Percentiles rank a stretch among this genome's conserved stretches.
Evolutionary conservation across 2,797 vertebrate genomes (phyloP).

Genomic region (Karalla daura): DNA sequence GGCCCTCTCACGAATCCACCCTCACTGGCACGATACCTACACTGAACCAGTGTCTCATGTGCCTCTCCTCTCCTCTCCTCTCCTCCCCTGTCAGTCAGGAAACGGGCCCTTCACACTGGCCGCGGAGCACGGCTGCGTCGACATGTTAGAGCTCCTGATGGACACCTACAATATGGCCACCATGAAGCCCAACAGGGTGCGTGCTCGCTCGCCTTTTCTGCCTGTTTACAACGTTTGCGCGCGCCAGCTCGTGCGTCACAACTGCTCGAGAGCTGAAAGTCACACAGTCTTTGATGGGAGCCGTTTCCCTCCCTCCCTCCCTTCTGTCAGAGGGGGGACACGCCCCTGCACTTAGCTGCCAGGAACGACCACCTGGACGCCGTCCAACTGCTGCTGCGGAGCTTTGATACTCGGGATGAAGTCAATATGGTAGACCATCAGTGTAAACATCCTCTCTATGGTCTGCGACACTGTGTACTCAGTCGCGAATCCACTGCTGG

Average conservation of each 20-base stretch:
- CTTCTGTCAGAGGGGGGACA: slow-evolving; percentile 81
- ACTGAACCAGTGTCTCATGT: too few relatives aligned
- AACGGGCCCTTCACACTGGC: slow-evolving; percentile 88
- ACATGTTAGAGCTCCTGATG: slow-evolving; percentile 86
- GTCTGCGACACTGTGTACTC: slow-evolving; percentile 46
- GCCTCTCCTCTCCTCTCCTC: background rate
- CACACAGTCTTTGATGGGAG: slow-evolving; percentile 63
- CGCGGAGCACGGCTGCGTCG: slow-evolving; percentile 86
- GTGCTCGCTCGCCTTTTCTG: slow-evolving; percentile 8
- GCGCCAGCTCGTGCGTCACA: slow-evolving; percentile 40
- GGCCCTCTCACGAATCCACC: background rate
- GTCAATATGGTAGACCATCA: slow-evolving; percentile 85
- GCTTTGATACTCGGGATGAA: slow-evolving; percentile 85
- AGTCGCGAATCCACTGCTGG: slow-evolving; percentile 48
- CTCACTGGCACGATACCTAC: background rate
- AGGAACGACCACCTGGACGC: slow-evolving; percentile 85
- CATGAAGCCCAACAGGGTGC: slow-evolving; percentile 89
- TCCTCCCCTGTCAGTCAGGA: slow-evolving; percentile 77
- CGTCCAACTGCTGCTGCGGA: slow-evolving; percentile 83
- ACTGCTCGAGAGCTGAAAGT: slow-evolving; percentile 59
- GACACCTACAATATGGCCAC: slow-evolving; percentile 86
- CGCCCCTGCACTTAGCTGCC: slow-evolving; percentile 86
- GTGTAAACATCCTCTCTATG: slow-evolving; percentile 54
- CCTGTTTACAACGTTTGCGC: slow-evolving; percentile 1
- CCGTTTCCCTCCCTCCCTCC: slow-evolving; percentile 59